phyloP scores from a whole-genome alignment of 1,140 invertebrate species.

The Drosophila ananassae region DNA sequence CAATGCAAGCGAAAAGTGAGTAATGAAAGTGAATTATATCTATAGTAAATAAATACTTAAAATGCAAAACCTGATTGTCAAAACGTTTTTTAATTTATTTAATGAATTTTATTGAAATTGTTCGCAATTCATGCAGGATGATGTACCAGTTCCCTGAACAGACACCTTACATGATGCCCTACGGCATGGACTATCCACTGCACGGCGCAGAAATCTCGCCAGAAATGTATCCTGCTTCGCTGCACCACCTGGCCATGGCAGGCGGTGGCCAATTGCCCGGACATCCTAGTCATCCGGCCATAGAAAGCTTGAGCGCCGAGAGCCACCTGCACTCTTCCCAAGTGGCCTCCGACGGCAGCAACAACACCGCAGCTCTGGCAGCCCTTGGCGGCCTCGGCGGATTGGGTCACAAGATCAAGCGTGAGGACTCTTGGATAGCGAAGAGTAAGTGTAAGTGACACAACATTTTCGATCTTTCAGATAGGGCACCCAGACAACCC shows the following conservation, averaged over 20 bases:
- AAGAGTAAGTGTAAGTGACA: slow-evolving; percentile 76
- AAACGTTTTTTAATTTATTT: not conserved
- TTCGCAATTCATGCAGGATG: slow-evolving; percentile 49
- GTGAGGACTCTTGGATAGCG: slow-evolving; percentile 77
- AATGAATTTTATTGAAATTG: not conserved
- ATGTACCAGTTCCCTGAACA: slow-evolving; percentile 81
- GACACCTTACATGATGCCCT: slow-evolving; percentile 83
- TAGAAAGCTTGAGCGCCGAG: slow-evolving; percentile 70
- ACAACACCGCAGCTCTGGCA: slow-evolving; percentile 74
- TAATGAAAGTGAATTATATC: not conserved
- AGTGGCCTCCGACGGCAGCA: slow-evolving; percentile 67
- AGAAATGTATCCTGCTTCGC: slow-evolving; percentile 56
- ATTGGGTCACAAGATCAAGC: slow-evolving; percentile 76
- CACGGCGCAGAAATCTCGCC: slow-evolving; percentile 65
- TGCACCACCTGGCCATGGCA: slow-evolving; percentile 62
- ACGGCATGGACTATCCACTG: slow-evolving; percentile 76
- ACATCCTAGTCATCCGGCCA: slow-evolving; percentile 67
- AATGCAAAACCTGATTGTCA: no score
- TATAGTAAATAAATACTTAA: not conserved
- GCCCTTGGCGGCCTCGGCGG: slow-evolving; percentile 67
- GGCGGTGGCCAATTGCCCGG: slow-evolving; percentile 59
- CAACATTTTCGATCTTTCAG: slow-evolving; percentile 57
- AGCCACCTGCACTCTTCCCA: slow-evolving; percentile 72
- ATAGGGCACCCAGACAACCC: slow-evolving; percentile 40
- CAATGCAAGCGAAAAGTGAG: slow-evolving; percentile 78